Evolutionary conservation across 2,797 vertebrate species (phyloP).

Genomic region (Manis crassicaudata): DNA sequence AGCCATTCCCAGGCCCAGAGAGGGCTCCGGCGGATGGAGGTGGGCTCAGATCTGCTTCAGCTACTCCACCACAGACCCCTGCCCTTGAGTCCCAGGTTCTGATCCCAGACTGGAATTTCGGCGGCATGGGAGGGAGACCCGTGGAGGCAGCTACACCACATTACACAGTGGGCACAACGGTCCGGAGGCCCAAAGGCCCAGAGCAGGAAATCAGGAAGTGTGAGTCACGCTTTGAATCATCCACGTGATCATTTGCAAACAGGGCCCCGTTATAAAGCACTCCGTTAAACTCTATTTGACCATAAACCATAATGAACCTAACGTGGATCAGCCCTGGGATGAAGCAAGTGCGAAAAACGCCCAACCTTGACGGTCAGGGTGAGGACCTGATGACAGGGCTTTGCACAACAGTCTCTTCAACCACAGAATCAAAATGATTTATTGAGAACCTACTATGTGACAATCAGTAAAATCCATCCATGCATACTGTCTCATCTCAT

Average conservation of each 20-base stretch:
- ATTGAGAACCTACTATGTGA: neutral
- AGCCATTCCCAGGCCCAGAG: constrained; percentile 89
- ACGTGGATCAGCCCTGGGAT: neutral
- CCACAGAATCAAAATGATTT: neutral
- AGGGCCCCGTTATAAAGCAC: constrained; percentile 32
- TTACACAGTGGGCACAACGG: constrained; percentile 91
- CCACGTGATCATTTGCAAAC: constrained; percentile 75
- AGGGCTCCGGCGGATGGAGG: constrained; percentile 90
- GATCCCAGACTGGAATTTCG: constrained; percentile 85
- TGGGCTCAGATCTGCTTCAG: constrained; percentile 91
- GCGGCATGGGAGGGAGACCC: constrained; percentile 75
- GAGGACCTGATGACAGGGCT: neutral
- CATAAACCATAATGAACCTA: neutral
- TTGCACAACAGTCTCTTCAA: neutral
- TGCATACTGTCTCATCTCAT: neutral
- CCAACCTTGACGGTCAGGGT: neutral
- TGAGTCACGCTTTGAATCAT: constrained; percentile 80
- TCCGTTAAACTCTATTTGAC: neutral
- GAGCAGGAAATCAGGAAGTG: constrained; percentile 90
- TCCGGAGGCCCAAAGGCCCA: constrained; percentile 89
- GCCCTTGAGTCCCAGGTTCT: constrained; percentile 85
- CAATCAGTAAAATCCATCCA: accelerated
- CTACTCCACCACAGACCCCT: constrained; percentile 93
- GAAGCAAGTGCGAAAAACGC: neutral
- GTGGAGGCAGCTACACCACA: constrained; percentile 90